Conservation (phyloP, 2,113 vertebrate genomes). For the Mus pahari region DNA sequence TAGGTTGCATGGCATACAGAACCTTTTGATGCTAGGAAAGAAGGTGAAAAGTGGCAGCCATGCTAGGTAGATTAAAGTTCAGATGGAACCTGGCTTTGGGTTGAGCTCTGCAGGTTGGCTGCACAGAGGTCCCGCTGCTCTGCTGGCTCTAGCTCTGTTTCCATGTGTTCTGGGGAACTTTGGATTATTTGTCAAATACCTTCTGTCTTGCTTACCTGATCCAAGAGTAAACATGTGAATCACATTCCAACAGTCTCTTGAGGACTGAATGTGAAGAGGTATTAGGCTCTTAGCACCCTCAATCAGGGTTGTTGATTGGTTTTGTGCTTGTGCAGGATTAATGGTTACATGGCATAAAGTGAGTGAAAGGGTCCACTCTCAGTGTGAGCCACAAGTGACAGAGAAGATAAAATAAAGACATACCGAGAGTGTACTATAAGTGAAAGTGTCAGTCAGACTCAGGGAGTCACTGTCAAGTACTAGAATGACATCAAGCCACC, state of each 20-base stretch:
- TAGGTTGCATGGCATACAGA: background rate
- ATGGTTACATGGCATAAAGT: background rate
- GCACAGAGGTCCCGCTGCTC: background rate
- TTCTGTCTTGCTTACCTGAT: slow-evolving; percentile 34
- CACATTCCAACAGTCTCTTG: background rate
- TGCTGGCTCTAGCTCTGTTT: background rate
- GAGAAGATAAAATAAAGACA: background rate
- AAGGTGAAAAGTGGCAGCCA: background rate
- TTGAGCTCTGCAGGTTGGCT: background rate
- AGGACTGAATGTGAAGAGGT: background rate
- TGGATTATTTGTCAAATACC: background rate
- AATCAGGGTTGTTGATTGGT: background rate
- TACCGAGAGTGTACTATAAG: background rate
- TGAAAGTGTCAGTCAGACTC: background rate
- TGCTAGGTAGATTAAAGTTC: background rate
- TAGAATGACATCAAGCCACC: background rate
- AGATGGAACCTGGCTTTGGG: background rate
- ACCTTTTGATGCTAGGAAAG: background rate
- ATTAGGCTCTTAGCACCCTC: background rate
- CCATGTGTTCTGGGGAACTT: accelerated
- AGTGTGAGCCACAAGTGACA: background rate
- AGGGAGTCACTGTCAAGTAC: background rate
- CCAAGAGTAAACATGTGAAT: slow-evolving; percentile 16
- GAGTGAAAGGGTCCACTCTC: background rate
- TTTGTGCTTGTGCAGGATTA: background rate